Percentiles rank a stretch among this genome's conserved stretches.
Evolutionary conservation across 2,888 invertebrate species (phyloP).

Genomic region (Loripinus fragilis): DNA sequence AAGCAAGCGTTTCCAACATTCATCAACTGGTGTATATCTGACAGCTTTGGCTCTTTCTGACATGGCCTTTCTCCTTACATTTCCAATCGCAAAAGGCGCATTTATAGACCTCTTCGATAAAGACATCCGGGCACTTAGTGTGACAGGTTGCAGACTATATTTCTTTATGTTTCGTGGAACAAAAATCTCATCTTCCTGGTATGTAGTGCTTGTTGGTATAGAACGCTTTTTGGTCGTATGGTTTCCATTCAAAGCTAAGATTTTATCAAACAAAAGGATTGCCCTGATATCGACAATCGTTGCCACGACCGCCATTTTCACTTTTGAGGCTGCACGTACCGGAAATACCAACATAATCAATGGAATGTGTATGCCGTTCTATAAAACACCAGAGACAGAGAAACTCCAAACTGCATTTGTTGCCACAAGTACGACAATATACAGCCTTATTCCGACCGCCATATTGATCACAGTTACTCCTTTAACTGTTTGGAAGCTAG

Average conservation of each 20-base stretch:
- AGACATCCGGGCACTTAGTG: conserved; percentile 58
- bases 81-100: conserved; percentile 62
- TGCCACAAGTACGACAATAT: conserved; percentile 51
- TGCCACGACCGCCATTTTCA: conserved; percentile 17
- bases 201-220: conserved; percentile 60
- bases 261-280: conserved; percentile 45
- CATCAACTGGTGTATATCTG: conserved; percentile 53
- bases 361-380: conserved; percentile 39
- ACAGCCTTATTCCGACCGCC: conserved; percentile 55
- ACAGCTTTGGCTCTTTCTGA: conserved; percentile 63
- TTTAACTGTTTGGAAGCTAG: conserved; percentile 45
- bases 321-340: conserved; percentile 57
- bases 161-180: conserved; percentile 58
- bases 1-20: conserved; percentile 38
- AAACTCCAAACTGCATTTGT: conserved; percentile 39
- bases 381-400: conserved; percentile 23
- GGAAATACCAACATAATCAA: conserved; percentile 50
- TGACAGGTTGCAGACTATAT: conserved; percentile 60
- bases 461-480: conserved; percentile 58
- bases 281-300: conserved; percentile 26
- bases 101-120: conserved; percentile 42
- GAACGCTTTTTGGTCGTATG: conserved; percentile 67
- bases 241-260: conserved; percentile 59
- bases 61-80: conserved; percentile 53
- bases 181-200: conserved; percentile 66